Evolutionary conservation across 2,113 vertebrate genomes (phyloP).

Genomic region (Machaerirhynchus nigripectus): DNA sequence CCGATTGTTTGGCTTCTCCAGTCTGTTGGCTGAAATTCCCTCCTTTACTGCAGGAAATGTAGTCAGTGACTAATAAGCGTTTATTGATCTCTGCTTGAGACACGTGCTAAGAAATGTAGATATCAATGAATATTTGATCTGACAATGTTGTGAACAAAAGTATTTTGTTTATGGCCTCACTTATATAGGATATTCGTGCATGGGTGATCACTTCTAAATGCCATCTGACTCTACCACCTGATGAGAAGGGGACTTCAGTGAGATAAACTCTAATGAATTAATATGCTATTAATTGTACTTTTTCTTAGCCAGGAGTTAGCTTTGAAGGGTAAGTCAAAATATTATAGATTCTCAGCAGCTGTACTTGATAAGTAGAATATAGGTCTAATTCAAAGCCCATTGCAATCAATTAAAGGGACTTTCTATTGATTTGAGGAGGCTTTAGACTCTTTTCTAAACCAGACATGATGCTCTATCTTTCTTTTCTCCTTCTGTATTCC

Average conservation of each 20-base stretch:
- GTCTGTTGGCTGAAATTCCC: neutral
- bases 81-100: conserved; percentile 36
- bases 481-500: neutral
- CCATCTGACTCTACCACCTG: neutral
- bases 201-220: neutral
- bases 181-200: neutral
- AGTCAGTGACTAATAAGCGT: conserved; percentile 27
- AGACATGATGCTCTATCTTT: neutral
- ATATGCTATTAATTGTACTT: neutral
- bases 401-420: conserved; percentile 34
- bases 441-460: neutral
- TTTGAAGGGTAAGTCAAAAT: conserved; percentile 39
- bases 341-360: conserved; percentile 35
- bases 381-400: conserved; percentile 22
- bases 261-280: neutral
- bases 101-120: conserved; percentile 10
- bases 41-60: neutral
- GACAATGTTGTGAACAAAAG: conserved; percentile 4
- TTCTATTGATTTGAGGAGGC: neutral
- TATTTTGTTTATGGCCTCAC: neutral
- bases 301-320: neutral
- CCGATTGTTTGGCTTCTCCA: neutral
- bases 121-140: conserved; percentile 48
- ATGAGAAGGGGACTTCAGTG: neutral
- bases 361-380: conserved; percentile 6